Evolutionary conservation across 2,113 vertebrate genomes (phyloP), one percentile per base, ranked within the genome.

Genomic region (Perca fluviatilis): DNA sequence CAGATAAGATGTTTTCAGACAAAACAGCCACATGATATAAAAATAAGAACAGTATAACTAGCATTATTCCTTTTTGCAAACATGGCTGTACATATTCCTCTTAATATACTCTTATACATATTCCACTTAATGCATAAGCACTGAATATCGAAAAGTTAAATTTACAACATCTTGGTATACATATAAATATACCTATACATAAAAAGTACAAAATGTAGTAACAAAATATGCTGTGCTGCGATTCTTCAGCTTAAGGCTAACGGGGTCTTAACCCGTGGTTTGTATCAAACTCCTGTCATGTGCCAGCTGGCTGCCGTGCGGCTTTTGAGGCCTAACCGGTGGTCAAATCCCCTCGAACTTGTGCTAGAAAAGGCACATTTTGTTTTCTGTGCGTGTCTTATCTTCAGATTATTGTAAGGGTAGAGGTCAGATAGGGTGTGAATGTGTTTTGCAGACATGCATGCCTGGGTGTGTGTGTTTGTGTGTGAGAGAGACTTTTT

Each of bases 271-370:
- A 72, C 58, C 63, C 27, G 0, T 0, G 0, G 46, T 43, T 27
- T 10, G 49, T 49, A 8, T 53, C 49, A 33, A 14, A n/a, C 40
- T 33, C 75, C 6, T 14, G 1, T 21, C 60, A 33, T 16, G 65
- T 43, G 50, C 57, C 80, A 77, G 66, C 53, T 79, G 86, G 43
- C 53, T 33, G 36, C 0, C 36, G 3, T 46, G 23, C 40, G 71
- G 27, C 1, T 56, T 27, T 43, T 3, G 1, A 13, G 14, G 5
- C 1, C n/a, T 19, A 33, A 70, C 75, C 69, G 70, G 36, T 79
- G 83, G 16, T 68, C 49, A 65, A 13, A 64, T 62, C 62, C 62
- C 72, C 49, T 53, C n/a, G 0, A 72, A 47, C 54, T 51, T 30
- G 16, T 2, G 12, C 36, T 53, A 43, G 23, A 36, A 62, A 71